Evolutionary conservation across 1,140 invertebrate species (phyloP).

Genomic region (Orchesella cincta): DNA sequence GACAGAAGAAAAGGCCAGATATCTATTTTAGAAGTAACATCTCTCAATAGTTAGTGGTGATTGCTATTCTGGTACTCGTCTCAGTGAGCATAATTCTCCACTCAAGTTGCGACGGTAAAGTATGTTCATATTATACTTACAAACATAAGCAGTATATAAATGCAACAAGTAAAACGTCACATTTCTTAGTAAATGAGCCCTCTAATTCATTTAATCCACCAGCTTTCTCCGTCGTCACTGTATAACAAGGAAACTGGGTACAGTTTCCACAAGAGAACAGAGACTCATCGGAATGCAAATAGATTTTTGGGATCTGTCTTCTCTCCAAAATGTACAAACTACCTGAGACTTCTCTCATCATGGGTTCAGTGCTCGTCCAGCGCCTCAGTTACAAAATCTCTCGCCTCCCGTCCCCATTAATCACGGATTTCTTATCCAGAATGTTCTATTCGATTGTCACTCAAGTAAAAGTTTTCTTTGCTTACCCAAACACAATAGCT

Average conservation of each 20-base stretch:
- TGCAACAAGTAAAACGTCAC: background rate
- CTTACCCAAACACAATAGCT: background rate
- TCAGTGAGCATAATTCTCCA: too few species aligned
- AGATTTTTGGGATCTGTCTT: background rate
- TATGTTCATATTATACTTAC: background rate
- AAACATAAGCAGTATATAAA: background rate
- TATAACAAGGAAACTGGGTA: too few species aligned
- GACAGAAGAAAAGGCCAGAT: too few species aligned
- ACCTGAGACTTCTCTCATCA: too few species aligned
- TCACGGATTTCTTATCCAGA: slow-evolving; percentile 6
- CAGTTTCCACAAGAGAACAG: background rate
- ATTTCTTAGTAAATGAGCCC: background rate
- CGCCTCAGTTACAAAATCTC: too few species aligned
- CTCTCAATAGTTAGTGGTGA: too few species aligned
- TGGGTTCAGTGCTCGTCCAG: too few species aligned
- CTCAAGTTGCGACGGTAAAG: too few species aligned
- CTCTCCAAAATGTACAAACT: background rate
- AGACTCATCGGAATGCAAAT: slow-evolving; percentile 11
- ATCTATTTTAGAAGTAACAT: too few species aligned
- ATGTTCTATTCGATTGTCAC: background rate
- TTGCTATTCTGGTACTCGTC: too few species aligned
- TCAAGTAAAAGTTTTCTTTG: background rate
- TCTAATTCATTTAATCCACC: background rate
- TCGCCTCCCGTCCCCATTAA: slow-evolving; percentile 1
- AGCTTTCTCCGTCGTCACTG: too few species aligned